Evolutionary conservation across 2,888 invertebrate genomes (phyloP), one percentile per base, ranked within the genome.

Genomic region (Caenorhabditis sp.): DNA sequence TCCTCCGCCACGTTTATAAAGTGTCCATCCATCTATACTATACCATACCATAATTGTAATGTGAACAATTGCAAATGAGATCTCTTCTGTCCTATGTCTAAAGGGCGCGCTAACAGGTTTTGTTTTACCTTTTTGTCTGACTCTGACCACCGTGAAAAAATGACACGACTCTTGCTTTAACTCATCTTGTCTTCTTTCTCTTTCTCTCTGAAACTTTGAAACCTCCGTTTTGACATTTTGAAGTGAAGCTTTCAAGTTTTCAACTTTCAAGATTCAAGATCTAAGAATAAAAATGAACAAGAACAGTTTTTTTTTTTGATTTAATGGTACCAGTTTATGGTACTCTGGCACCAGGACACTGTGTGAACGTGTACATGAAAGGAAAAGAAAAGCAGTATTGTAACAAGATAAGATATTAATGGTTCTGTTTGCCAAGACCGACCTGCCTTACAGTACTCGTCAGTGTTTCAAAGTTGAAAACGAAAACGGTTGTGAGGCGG

Each of bases 1-100:
- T 0, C 55, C 67, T 4, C 80, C 80, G 32, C 80, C 80, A 9
- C 72, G 80, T 5, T n/a, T 47, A 15, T 80, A 26, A 65, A 60
- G 60, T 65, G 60, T 40, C 50, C 37, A 65, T 60, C 26, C 40
- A 40, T 40, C n/a, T n/a, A n/a, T n/a, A n/a, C n/a, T n/a, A n/a
- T n/a, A n/a, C n/a, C n/a, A n/a, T n/a, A n/a, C n/a, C n/a, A n/a
- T n/a, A n/a, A n/a, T n/a, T n/a, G n/a, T n/a, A n/a, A n/a, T n/a
- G n/a, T n/a, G n/a, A n/a, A n/a, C n/a, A n/a, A n/a, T n/a, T n/a
- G 32, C 11, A 26, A n/a, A 28, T 11, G 50, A 47, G 65, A 65
- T 74, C 74, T 74, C 74, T 71, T 24, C 32, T 47, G 35, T 22
- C 35, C 26, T 13, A 50, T 50, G 22, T n/a, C 37, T 50, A 53